Percentiles rank a stretch among this genome's conserved stretches.
phyloP scores from a whole-genome alignment of 1,140 invertebrate species.

The Neuroterus valhalla region DNA sequence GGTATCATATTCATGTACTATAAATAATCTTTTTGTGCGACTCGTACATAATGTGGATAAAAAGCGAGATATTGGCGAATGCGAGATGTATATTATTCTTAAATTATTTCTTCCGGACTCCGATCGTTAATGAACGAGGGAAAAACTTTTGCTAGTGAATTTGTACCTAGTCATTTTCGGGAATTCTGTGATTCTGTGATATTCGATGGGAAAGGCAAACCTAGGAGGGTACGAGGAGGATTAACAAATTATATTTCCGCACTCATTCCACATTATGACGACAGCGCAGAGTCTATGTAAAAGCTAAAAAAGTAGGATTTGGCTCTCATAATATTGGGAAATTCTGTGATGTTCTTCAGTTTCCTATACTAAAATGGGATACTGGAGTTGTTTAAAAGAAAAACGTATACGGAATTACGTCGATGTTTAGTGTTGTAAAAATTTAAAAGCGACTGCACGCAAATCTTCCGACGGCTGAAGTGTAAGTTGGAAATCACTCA shows the following conservation, averaged over 20 bases:
- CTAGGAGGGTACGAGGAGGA: constrained; percentile 33
- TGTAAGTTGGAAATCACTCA: constrained; percentile 15
- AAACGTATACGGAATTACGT: constrained; percentile 68
- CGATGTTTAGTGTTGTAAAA: constrained; percentile 68
- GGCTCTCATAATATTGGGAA: constrained; percentile 64
- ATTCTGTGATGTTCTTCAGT: constrained; percentile 76
- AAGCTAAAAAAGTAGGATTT: constrained; percentile 46
- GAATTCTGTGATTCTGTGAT: constrained; percentile 72
- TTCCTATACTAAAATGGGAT: constrained; percentile 66
- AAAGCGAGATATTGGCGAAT: constrained; percentile 19
- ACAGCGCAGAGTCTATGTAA: constrained; percentile 41
- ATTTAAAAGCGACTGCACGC: constrained; percentile 51
- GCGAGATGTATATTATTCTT: constrained; percentile 31
- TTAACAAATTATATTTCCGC: constrained; percentile 31
- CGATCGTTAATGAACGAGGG: constrained; percentile 26
- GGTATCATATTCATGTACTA: constrained; percentile 20
- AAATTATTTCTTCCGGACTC: constrained; percentile 48
- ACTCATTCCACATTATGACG: constrained; percentile 52
- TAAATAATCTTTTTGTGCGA: constrained; percentile 17
- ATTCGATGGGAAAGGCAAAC: constrained; percentile 59
- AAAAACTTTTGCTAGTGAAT: constrained; percentile 61
- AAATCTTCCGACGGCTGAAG: constrained; percentile 44
- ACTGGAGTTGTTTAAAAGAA: constrained; percentile 34
- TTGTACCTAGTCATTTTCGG: constrained; percentile 74
- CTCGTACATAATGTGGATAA: constrained; percentile 61